Base-by-base conservation (phyloP, 2,113 vertebrate genomes). In the Dasyurus viverrinus region DNA sequence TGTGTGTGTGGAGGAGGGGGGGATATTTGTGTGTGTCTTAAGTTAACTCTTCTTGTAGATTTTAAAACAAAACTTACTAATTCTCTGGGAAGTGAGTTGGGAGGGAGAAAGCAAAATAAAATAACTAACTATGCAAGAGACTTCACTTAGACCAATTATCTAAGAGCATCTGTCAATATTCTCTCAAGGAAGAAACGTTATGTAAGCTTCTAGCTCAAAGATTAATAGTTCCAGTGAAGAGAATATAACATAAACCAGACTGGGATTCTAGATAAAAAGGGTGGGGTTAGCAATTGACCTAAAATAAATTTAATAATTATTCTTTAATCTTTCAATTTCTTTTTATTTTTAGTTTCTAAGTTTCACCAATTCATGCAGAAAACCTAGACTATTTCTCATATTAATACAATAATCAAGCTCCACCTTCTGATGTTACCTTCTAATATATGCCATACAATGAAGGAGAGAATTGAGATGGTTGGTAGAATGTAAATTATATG, bases 241-340 rank as follows among this genome's bases (percentile, higher is more conserved):
- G 90, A 42, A 50, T 16, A 60, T 93, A 53, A 94, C 91, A 94
- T 94, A 95, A 92, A 93, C 68, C 91, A 95, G 96, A 94, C 95
- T 94, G 93, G 90, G 46, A 46, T 42, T 48, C 52, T 50, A 96
- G 47, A 93, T 60, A 11, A 60, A 60, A 60, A 30, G 10, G 57
- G 2, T 60, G 57, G 8, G 57, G 57, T 60, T 27, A 10, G 26
- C 27, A 27, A 30, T 60, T 27, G 27, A 60, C 2, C 11, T 11
- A 60, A 60, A 30, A 60, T 27, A 30, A 30, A 30, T 60, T 60
- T 27, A 27, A 60, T 60, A 60, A 60, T 60, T 27, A 60, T 2
- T 60, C 27, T 30, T 60, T 9, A 60, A 27, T 30, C 26, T 60
- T 60, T 11, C 27, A 60, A 30, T 30, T 11, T 60, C 26, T 48